Evolutionary conservation across 2,888 invertebrate species (phyloP), one percentile per base, ranked within the genome.

Genomic region (Agrotis clavis): DNA sequence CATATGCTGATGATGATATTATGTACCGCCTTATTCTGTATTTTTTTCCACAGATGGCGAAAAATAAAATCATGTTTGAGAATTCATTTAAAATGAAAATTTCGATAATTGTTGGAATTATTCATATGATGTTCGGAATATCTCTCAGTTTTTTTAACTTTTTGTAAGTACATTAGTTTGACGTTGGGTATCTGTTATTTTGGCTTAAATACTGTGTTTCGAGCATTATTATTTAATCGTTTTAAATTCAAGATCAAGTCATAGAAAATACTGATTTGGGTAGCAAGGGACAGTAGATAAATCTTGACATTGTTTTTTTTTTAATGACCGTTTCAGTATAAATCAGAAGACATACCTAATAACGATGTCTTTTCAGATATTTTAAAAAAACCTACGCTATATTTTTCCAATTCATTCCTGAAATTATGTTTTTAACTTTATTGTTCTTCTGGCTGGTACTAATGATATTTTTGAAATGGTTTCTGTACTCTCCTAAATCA

Each of bases 41-140:
- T 1, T 62, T 18, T 71, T 59, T 82, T 21, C 94, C 92, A 45
- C 88, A 96, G 96, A 53, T 94, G 4, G 83, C 98, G 0, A 96
- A 96, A 57, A 99, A 99, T 92, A 98, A 98, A 93, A 99, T 99
- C 74, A 98, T 98, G 82, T 98, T 98, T 90, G 96, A 98, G 65
- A 99, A 99, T 92, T 98, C 99, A 0, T 98, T 98, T 92, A 99
- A 99, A 96, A 99, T 99, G 99, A 98, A 99, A 93, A 91, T 99
- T 75, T 99, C 99, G 0, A 98, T 99, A 41, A 98, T 99, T 47
- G 96, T 99, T 79, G 99, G 99, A 13, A 98, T 99, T 0, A 87
- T 97, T n/a, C 99, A 99, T 90, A 99, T 99, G 99, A 96, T 98
- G 54, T 99, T 99, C 90, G 99, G 99, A 25, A 97, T 99, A 0